A percentile compares a stretch with the other conserved stretches of the same genome.
Evolutionary conservation across 2,113 vertebrate genomes (phyloP).

Genomic region (Albula goreensis): DNA sequence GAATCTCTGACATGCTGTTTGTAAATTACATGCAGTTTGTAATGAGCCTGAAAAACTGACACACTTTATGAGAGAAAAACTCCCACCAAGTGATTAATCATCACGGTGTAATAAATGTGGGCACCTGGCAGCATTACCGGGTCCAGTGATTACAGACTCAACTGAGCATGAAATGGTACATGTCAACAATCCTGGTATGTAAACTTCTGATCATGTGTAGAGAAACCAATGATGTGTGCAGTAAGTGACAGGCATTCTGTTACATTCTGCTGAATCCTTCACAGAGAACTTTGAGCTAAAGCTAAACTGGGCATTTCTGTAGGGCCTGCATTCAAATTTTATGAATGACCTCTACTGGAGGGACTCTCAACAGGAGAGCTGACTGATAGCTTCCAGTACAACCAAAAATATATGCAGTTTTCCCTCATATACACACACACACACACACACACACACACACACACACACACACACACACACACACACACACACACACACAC

Average conservation of each 20-base stretch:
- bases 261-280: background rate
- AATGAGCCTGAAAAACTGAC: conserved; percentile 10
- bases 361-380: background rate
- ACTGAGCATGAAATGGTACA: conserved; percentile 18
- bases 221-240: background rate
- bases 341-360: background rate
- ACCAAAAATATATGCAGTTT: background rate
- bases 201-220: background rate
- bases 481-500: background rate
- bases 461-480: background rate
- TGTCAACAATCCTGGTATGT: conserved; percentile 1
- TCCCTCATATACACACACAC: too few species aligned
- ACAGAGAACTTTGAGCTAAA: background rate
- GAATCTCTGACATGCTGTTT: background rate
- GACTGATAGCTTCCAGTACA: background rate
- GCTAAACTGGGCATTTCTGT: background rate
- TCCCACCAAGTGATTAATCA: conserved; percentile 2
- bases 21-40: conserved; percentile 1
- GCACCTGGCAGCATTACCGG: conserved; percentile 15
- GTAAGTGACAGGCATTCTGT: background rate
- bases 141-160: conserved; percentile 18
- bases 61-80: conserved; percentile 11
- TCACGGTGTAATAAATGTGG: conserved; percentile 6
- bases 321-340: background rate
- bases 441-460: background rate